phyloP scores from a whole-genome alignment of 2,888 invertebrate species.

The Notodonta ziczac region DNA sequence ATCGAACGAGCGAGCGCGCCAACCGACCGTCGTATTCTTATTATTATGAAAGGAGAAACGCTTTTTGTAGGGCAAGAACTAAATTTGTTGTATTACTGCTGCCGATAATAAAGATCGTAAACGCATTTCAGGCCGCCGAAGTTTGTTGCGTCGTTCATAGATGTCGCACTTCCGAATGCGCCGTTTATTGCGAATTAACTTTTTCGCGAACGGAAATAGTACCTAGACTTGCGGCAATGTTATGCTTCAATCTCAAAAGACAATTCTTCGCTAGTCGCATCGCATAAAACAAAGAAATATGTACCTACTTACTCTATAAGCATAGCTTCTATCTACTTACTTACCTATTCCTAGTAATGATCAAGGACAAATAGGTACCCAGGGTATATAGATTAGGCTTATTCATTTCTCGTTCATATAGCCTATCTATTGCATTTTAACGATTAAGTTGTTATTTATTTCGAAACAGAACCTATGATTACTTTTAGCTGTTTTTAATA shows the following conservation, averaged over 20 bases:
- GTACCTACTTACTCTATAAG: too few relatives aligned
- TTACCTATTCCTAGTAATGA: too few relatives aligned
- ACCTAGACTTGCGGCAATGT: slow-evolving; percentile 37
- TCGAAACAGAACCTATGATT: too few relatives aligned
- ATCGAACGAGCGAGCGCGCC: slow-evolving; percentile 80
- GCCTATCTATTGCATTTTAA: too few relatives aligned
- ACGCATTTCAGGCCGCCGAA: slow-evolving; percentile 80
- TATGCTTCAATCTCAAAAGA: slow-evolving; percentile 19
- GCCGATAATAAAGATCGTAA: slow-evolving; percentile 82
- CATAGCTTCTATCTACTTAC: too few relatives aligned
- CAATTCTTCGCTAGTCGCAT: too few relatives aligned
- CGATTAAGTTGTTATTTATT: too few relatives aligned
- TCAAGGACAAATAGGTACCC: too few relatives aligned
- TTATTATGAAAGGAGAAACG: slow-evolving; percentile 85
- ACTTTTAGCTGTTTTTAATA: too few relatives aligned
- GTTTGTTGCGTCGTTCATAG: slow-evolving; percentile 76
- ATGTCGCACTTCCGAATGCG: slow-evolving; percentile 72
- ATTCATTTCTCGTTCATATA: too few relatives aligned
- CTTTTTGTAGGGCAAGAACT: slow-evolving; percentile 85
- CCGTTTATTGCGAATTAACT: slow-evolving; percentile 38
- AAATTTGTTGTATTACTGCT: slow-evolving; percentile 82
- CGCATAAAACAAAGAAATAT: too few relatives aligned
- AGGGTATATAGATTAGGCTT: too few relatives aligned
- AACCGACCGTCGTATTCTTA: slow-evolving; percentile 86
- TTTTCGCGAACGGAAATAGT: slow-evolving; percentile 42